Evolutionary conservation across 2,113 vertebrate genomes (phyloP).

Genomic region (Coptodon bakossiorum): DNA sequence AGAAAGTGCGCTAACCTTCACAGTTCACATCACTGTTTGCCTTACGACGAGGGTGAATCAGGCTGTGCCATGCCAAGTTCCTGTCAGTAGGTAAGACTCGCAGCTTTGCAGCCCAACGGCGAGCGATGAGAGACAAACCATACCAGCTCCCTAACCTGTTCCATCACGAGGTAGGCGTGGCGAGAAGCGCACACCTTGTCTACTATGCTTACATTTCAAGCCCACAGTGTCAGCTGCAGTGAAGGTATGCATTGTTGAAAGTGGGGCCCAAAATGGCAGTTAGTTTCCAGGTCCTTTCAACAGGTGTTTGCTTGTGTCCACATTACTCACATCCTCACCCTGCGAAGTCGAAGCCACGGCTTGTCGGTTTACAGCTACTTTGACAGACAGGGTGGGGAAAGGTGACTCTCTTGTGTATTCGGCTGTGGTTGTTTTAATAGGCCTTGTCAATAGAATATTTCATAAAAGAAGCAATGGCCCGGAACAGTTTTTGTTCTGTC

Average conservation of each 20-base stretch:
- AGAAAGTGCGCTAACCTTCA: slow-evolving; percentile 56
- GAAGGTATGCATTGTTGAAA: slow-evolving; percentile 71
- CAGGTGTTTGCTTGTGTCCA: slow-evolving; percentile 68
- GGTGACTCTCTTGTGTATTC: slow-evolving; percentile 46
- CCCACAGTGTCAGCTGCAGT: slow-evolving; percentile 19
- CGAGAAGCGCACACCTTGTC: not conserved
- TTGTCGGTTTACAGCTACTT: slow-evolving; percentile 34
- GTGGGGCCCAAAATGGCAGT: slow-evolving; percentile 42
- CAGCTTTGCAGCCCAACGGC: slow-evolving; percentile 23
- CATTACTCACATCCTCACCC: slow-evolving; percentile 52
- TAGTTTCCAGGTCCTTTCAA: slow-evolving; percentile 67
- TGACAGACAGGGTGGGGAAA: slow-evolving; percentile 42
- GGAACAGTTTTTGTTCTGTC: slow-evolving; percentile 68
- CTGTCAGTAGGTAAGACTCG: slow-evolving; percentile 51
- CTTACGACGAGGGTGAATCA: slow-evolving; percentile 56
- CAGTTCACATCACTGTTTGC: slow-evolving; percentile 64
- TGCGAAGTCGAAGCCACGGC: slow-evolving; percentile 26
- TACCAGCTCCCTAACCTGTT: slow-evolving; percentile 61
- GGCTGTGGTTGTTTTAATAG: slow-evolving; percentile 64
- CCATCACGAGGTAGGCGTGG: slow-evolving; percentile 49
- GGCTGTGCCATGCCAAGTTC: slow-evolving; percentile 64
- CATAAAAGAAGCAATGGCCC: slow-evolving; percentile 67
- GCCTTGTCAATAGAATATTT: slow-evolving; percentile 63
- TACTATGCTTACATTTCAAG: slow-evolving; percentile 38
- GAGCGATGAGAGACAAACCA: slow-evolving; percentile 58